A percentile compares a stretch with the other conserved stretches of the same genome.
Conservation (phyloP, 1,140 invertebrate genomes). For the Anastatus disparis region DNA sequence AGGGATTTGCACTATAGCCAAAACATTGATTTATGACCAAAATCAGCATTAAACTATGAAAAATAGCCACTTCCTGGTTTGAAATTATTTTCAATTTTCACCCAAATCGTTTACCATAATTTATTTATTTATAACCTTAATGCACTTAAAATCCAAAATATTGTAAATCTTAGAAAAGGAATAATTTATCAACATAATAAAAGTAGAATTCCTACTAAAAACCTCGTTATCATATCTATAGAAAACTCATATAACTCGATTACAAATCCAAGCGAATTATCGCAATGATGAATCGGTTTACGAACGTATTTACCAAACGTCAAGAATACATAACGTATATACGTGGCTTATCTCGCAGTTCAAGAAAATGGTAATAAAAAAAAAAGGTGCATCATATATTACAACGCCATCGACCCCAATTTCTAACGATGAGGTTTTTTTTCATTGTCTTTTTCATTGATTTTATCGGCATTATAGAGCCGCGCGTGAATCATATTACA, state of each 20-base stretch:
- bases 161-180: too few relatives aligned
- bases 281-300: background rate
- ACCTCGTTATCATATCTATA: too few relatives aligned
- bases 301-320: background rate
- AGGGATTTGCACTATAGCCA: too few relatives aligned
- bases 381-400: constrained; percentile 12
- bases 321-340: background rate
- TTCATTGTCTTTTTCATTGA: constrained; percentile 19
- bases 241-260: background rate
- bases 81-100: too few relatives aligned
- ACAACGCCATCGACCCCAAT: background rate
- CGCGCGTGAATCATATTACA: constrained; percentile 1
- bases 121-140: too few relatives aligned
- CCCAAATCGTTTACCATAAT: too few relatives aligned
- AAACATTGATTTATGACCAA: too few relatives aligned
- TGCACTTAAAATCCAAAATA: too few relatives aligned
- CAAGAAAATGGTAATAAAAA: constrained; percentile 8
- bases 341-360: constrained; percentile 5
- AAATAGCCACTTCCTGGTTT: too few relatives aligned
- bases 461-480: constrained; percentile 19
- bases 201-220: too few relatives aligned
- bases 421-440: background rate
- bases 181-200: too few relatives aligned
- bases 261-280: background rate
- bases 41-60: too few relatives aligned